phyloP scores from a whole-genome alignment of 2,113 vertebrate genomes.

The Dascyllus trimaculatus region DNA sequence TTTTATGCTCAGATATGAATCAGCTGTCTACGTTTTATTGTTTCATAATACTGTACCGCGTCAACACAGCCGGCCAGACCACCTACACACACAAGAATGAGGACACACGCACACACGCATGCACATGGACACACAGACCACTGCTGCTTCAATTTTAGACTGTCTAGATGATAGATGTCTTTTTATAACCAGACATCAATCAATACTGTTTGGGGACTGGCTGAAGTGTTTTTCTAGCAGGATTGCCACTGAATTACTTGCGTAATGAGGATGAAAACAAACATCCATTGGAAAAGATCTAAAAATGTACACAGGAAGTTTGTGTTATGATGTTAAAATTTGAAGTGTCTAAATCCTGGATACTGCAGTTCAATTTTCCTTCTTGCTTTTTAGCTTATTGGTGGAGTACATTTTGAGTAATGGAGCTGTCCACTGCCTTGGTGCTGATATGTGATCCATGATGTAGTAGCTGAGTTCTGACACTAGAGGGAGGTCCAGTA shows the following conservation, averaged over 20 bases:
- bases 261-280: slow-evolving; percentile 48
- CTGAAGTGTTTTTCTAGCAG: slow-evolving; percentile 37
- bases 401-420: not conserved
- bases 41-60: slow-evolving; percentile 73
- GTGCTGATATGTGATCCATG: slow-evolving; percentile 59
- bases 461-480: slow-evolving; percentile 45
- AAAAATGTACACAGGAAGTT: not conserved
- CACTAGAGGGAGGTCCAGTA: slow-evolving; percentile 73
- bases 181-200: slow-evolving; percentile 77
- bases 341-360: not conserved
- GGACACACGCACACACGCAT: slow-evolving; percentile 17
- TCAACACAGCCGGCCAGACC: slow-evolving; percentile 50
- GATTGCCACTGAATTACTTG: slow-evolving; percentile 55
- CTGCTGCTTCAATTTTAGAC: slow-evolving; percentile 70
- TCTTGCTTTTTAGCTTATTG: not conserved
- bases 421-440: slow-evolving; percentile 62
- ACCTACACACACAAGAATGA: slow-evolving; percentile 17
- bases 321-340: not conserved
- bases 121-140: slow-evolving; percentile 38
- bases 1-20: slow-evolving; percentile 80
- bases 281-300: slow-evolving; percentile 23
- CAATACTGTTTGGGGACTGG: slow-evolving; percentile 65
- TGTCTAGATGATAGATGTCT: slow-evolving; percentile 76
- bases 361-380: not conserved
- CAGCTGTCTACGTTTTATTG: slow-evolving; percentile 77